Conservation (phyloP, 1,140 invertebrate species). For the Octopus sinensis region DNA sequence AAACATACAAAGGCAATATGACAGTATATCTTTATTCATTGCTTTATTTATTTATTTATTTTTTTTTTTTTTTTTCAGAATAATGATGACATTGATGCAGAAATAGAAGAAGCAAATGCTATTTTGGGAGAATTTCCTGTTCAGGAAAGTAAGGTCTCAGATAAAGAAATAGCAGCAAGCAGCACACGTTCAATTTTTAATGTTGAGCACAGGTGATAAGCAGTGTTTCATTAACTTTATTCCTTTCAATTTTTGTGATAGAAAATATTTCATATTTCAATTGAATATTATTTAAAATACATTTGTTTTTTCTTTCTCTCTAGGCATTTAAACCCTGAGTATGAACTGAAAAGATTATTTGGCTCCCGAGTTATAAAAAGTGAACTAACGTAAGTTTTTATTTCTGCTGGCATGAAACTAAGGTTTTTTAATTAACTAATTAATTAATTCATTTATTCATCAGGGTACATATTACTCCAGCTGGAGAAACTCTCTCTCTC, state of each 20-base stretch:
- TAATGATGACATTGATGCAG: slow-evolving; percentile 73
- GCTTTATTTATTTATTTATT: neutral
- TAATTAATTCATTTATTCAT: too few species aligned
- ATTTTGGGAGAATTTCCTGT: slow-evolving; percentile 63
- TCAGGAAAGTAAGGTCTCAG: neutral
- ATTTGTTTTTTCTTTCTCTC: slow-evolving; percentile 19
- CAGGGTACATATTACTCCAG: too few species aligned
- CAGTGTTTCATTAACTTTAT: neutral
- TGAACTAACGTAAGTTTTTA: slow-evolving; percentile 62
- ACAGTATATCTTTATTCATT: neutral
- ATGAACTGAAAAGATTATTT: slow-evolving; percentile 82
- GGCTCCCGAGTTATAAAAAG: slow-evolving; percentile 74
- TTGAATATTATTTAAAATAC: slow-evolving; percentile 4
- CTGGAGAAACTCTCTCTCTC: too few species aligned
- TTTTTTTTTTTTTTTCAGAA: slow-evolving; percentile 34
- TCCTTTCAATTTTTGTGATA: neutral
- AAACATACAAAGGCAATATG: neutral
- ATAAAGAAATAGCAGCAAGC: too few species aligned
- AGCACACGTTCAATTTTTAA: slow-evolving; percentile 37
- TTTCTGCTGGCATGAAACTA: neutral
- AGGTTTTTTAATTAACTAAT: too few species aligned
- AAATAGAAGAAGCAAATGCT: slow-evolving; percentile 71
- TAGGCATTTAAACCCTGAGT: slow-evolving; percentile 77
- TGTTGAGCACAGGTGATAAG: slow-evolving; percentile 46
- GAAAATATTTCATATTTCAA: slow-evolving; percentile 8